Evolutionary conservation across 2,797 vertebrate species (phyloP), one percentile per base, ranked within the genome.

Genomic region (Syngnathus acus): DNA sequence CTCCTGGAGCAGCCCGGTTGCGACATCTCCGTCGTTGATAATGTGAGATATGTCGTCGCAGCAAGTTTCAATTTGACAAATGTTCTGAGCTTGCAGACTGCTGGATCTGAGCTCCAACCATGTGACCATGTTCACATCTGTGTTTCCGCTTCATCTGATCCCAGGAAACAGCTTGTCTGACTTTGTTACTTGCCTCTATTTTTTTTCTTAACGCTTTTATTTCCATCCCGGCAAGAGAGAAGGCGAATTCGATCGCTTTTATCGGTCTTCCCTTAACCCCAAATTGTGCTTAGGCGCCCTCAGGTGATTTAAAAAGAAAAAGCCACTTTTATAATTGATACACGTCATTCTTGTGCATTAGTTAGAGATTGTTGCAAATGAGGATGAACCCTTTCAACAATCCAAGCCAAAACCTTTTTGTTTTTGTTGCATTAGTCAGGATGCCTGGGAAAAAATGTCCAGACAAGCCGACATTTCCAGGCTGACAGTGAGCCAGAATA

Each of bases 1-100:
- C 92, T 99, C 67, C 87, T 99, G 80, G 92, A 94, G 43, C 94
- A 95, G 84, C 91, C 93, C 0, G 86, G 89, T 48, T 98, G 96
- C 0, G 86, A 97, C 77, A 76, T 94, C 37, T 90, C 94, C 74
- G 82, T 96, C 0, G 65, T 92, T 64, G 96, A 99, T 73, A 93
- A 94, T 0, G 97, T 99, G 84, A 93, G 93, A 2, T 4, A 32
- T 32, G 32, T 32, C 26, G 26, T 3, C 26, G 2, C 26, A 3
- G 2, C 26, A 3, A 32, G 26, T 32, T 32, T 32, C 32, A 32
- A 32, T 32, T 4, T 40, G n/a, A 17, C 16, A 17, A 19, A 45
- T 45, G n/a, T 47, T 45, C 58, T 62, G 50, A 72, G 39, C 17
- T 40, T 42, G 63, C 72, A 13, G 17, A 53, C 55, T 57, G 64